Base-by-base conservation (phyloP, 1,140 invertebrate genomes). In the Littorina saxatilis region DNA sequence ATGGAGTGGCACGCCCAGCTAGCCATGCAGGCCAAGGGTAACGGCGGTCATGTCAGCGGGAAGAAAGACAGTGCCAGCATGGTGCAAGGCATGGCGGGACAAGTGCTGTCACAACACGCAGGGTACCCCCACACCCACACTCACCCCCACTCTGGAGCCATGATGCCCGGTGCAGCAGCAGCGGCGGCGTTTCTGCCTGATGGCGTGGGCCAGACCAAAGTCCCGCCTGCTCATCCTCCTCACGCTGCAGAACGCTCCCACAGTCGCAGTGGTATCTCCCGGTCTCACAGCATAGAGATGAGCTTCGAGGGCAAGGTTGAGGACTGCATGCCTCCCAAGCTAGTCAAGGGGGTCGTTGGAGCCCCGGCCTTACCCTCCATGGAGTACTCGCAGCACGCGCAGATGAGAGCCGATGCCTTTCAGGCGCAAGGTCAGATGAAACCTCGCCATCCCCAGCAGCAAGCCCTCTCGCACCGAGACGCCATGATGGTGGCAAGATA, bases 221-320 rank as follows among this genome's bases (percentile, higher is more conserved):
- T 63, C 27, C 7, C 47, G 50, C 50, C n/a, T 13, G 23, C n/a
- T 5, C 55, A 55, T 52, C 75, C 47, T 29, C 72, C 72, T 9
- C 52, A 43, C 52, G 23, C 70, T 58, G 47, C 37, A 37, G 11
- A 43, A 32, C 39, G n/a, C 61, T n/a, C 32, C 39, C 37, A 47
- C 79, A 9, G 17, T 40, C 37, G 63, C 40, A 78, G 50, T 32
- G 29, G 55, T 37, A 35, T 40, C 55, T 29, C 76, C 35, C 17
- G 58, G 55, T 29, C 55, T n/a, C 76, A 78, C 35, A 58, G 76
- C 35, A 63, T 78, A 37, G 76, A 78, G 76, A 78, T 78, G 76
- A 61, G n/a, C 29, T 78, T 63, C n/a, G 76, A 78, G 40, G 76
- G 55, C 35, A 78, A 78, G n/a, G 76, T 58, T 13, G 76, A 78